These are phyloP conservation scores for Andrena camellia DNA, from an alignment of 2,888 invertebrate species.

Conservation along the genomic window DNA sequence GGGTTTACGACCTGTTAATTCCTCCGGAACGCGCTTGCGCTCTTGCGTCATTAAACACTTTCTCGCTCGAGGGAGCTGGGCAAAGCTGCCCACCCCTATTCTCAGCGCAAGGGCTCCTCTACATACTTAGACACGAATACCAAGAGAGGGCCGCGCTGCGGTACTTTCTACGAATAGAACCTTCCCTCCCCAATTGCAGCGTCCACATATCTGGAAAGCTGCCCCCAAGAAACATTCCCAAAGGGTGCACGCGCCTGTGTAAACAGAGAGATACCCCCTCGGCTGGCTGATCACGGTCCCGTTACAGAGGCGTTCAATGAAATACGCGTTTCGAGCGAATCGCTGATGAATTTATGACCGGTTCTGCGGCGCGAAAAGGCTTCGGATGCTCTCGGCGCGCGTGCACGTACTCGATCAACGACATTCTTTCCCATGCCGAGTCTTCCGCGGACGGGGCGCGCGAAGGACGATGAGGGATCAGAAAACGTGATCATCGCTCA, in stretches of 20 bases:
- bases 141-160: too few relatives aligned
- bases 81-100: too few relatives aligned
- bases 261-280: constrained; percentile 2
- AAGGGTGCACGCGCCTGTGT: neutral
- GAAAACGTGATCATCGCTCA: constrained; percentile 9
- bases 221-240: neutral
- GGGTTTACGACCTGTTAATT: constrained; percentile 19
- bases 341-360: constrained; percentile 48
- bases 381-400: constrained; percentile 30
- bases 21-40: neutral
- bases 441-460: constrained; percentile 37
- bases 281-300: constrained; percentile 11
- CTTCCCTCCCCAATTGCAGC: too few relatives aligned
- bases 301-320: constrained; percentile 17
- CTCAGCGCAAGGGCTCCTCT: too few relatives aligned
- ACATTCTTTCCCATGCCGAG: constrained; percentile 67
- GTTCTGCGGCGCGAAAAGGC: constrained; percentile 40
- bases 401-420: constrained; percentile 58
- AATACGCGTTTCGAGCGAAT: constrained; percentile 7
- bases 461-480: constrained; percentile 48
- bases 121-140: too few relatives aligned
- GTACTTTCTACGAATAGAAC: too few relatives aligned
- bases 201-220: neutral
- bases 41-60: neutral
- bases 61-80: neutral